These are phyloP conservation scores for Salticus scenicus DNA, from an alignment of 2,888 invertebrate species.

Conservation along the genomic window DNA sequence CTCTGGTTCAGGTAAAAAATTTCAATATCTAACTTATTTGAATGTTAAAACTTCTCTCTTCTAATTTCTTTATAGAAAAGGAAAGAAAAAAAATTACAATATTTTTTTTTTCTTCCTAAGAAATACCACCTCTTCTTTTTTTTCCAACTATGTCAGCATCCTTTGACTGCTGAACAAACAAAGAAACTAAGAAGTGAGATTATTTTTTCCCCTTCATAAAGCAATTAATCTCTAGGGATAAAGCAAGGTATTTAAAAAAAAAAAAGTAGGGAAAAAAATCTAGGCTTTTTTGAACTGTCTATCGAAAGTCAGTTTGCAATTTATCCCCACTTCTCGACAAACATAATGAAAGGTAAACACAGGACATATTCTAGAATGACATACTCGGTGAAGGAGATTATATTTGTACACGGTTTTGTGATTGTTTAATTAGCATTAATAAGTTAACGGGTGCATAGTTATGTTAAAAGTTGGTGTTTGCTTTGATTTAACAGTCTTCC, in stretches of 20 bases:
- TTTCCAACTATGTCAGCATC: not conserved
- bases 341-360: not conserved
- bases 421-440: constrained; percentile 14
- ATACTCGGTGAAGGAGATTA: not conserved
- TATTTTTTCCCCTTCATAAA: not conserved
- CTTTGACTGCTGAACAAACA: not conserved
- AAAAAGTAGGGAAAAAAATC: not conserved
- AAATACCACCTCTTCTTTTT: not conserved
- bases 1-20: no score
- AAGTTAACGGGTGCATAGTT: not conserved
- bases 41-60: no score
- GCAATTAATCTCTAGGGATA: not conserved
- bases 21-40: no score
- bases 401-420: not conserved
- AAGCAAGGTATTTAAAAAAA: not conserved
- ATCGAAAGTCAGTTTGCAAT: not conserved
- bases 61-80: no score
- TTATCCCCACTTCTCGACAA: not conserved
- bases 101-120: not conserved
- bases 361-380: not conserved
- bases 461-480: not conserved
- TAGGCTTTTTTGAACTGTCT: not conserved
- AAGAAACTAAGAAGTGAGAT: no score
- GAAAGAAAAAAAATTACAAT: no score
- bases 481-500: not conserved